Evolutionary conservation across 2,113 vertebrate genomes (phyloP).

Genomic region (Poeciliopsis turrubarensis): DNA sequence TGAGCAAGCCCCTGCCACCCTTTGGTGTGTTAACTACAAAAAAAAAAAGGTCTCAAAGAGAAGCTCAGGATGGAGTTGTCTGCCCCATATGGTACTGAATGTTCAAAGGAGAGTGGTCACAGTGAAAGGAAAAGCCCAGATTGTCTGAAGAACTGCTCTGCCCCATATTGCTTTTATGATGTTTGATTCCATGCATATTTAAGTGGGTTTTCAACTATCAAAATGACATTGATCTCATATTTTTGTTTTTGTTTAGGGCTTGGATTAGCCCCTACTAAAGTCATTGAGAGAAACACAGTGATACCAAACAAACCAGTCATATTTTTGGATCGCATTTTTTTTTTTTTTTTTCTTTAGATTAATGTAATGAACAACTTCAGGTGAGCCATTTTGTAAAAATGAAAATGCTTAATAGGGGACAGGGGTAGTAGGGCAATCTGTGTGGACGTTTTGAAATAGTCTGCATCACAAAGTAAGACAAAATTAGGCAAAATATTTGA

Average conservation of each 20-base stretch:
- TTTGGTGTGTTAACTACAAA: constrained; percentile 24
- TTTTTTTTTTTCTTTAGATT: background rate
- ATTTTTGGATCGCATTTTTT: background rate
- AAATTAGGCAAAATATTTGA: too few species aligned
- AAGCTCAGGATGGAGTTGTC: constrained; percentile 47
- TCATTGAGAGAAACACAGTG: background rate
- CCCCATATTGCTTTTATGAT: constrained; percentile 44
- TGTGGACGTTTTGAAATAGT: too few species aligned
- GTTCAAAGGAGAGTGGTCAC: constrained; percentile 65
- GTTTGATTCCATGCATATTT: constrained; percentile 64
- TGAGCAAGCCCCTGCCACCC: background rate
- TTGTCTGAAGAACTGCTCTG: constrained; percentile 54
- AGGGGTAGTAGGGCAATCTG: background rate
- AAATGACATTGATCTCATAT: constrained; percentile 24
- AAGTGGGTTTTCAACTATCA: constrained; percentile 36
- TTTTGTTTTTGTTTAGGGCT: constrained; percentile 6
- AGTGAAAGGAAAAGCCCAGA: constrained; percentile 56
- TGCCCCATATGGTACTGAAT: constrained; percentile 72
- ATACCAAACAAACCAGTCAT: background rate
- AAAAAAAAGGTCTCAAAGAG: constrained; percentile 34
- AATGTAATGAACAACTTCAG: constrained; percentile 10
- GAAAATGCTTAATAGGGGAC: too few species aligned
- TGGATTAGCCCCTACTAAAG: constrained; percentile 21
- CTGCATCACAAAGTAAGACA: background rate
- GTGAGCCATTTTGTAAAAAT: background rate